A percentile compares a stretch with the other conserved stretches of the same genome.
phyloP scores from a whole-genome alignment of 2,113 vertebrate genomes.

The Leptodactylus fuscus region DNA sequence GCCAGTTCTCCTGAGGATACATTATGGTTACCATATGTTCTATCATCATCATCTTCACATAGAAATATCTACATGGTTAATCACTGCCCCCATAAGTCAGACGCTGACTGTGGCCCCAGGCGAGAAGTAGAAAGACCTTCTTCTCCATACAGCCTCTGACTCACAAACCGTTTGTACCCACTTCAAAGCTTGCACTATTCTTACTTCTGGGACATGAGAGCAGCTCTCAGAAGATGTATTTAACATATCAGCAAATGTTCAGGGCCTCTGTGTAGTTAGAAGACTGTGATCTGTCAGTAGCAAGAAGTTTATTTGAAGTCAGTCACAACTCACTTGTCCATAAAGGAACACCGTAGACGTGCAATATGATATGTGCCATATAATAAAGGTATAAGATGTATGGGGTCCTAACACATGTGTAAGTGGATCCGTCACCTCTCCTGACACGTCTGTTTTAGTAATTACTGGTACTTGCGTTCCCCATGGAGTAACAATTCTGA shows the following conservation, averaged over 20 bases:
- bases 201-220: background rate
- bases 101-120: background rate
- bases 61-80: slow-evolving; percentile 25
- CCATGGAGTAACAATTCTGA: background rate
- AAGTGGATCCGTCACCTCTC: background rate
- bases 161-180: slow-evolving; percentile 16
- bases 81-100: background rate
- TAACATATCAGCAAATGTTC: background rate
- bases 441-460: background rate
- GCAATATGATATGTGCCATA: background rate
- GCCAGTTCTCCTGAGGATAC: background rate
- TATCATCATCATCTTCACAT: background rate
- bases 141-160: slow-evolving; percentile 26
- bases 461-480: background rate
- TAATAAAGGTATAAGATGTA: background rate
- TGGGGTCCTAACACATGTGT: background rate
- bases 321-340: background rate
- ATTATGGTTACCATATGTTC: background rate
- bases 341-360: background rate
- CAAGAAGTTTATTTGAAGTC: background rate
- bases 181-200: slow-evolving; percentile 11
- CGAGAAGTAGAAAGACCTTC: background rate
- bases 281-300: background rate
- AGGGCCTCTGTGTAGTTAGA: background rate
- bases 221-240: background rate